Conservation (phyloP, 2,113 vertebrate species). For the Okapia johnstoni region DNA sequence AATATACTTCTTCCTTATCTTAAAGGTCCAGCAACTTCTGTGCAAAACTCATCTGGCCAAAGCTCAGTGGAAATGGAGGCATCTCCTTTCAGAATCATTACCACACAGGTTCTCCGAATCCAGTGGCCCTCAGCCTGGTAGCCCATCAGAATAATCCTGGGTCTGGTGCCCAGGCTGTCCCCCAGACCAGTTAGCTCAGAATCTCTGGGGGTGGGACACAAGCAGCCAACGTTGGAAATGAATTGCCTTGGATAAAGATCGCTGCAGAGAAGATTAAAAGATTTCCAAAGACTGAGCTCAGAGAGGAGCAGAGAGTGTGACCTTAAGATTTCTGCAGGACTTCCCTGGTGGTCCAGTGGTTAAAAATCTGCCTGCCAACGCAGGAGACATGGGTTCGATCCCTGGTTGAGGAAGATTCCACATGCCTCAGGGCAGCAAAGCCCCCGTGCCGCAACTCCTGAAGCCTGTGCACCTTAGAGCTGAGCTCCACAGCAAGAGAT, state of each 20-base stretch:
- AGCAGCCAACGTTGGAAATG: not conserved
- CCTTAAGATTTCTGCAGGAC: not conserved
- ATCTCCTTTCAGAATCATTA: not conserved
- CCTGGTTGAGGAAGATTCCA: not conserved
- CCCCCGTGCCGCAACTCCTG: not conserved
- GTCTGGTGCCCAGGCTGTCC: not conserved
- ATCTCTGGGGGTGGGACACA: not conserved
- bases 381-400: not conserved
- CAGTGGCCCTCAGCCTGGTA: not conserved
- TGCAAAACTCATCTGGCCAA: not conserved
- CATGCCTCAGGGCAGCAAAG: not conserved
- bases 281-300: not conserved
- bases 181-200: not conserved
- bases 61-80: not conserved
- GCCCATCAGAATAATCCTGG: not conserved
- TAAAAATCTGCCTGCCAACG: not conserved
- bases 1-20: conserved; percentile 11
- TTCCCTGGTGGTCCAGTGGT: not conserved
- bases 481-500: not conserved
- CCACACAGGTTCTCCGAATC: not conserved
- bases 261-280: not conserved
- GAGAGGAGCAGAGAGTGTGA: not conserved
- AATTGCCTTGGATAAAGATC: not conserved
- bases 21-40: not conserved
- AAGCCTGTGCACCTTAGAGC: not conserved